Base-by-base conservation (phyloP, 2,888 invertebrate species). In the Trissoscelio sp. region DNA sequence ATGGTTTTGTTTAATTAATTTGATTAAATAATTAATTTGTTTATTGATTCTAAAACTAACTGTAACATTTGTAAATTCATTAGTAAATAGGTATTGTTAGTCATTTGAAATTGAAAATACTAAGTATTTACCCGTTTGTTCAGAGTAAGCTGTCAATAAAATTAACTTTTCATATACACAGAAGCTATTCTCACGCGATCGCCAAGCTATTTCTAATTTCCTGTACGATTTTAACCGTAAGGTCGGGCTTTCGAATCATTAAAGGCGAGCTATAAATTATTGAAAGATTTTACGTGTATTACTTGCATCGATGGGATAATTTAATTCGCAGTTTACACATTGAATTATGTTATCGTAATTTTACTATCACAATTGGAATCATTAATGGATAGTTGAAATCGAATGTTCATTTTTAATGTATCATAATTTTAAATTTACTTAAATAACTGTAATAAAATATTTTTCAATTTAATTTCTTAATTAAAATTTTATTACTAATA, bases 221-320 rank as follows among this genome's bases (percentile, higher is more conserved):
- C 53, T 18, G 53, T 44, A 11, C 2, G 18, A 73, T 53, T 62
- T 73, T 44, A 28, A 9, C 44, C 11, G 42, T 12, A 73, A 62
- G 55, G 37, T 39, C 58, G 39, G 14, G 53, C 39, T 37, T 28
- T 22, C 34, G 44, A 42, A 39, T 62, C 53, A 64, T 60, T 53
- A 74, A 57, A 28, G 53, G 64, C 18, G 66, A 37, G 24, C 31
- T 31, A 34, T 57, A 74, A 44, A 66, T 46, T 28, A 57, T 60
- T 28, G 58, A 51, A 24, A 20, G 75, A 58, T 57, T 67, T 58
- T 48, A 66, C 46, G 39, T 39, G 34, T 51, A 14, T 31, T 34
- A 34, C 46, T 51, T 9, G 24, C 7, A 34, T 37, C 7, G 22
- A 6, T 5, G 34, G 28, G 31, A 37, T 44, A 11, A 16, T 39